A percentile compares a stretch with the other conserved stretches of the same genome.
Conservation (phyloP, 2,888 invertebrate species). For the Bimastos eiseni region DNA sequence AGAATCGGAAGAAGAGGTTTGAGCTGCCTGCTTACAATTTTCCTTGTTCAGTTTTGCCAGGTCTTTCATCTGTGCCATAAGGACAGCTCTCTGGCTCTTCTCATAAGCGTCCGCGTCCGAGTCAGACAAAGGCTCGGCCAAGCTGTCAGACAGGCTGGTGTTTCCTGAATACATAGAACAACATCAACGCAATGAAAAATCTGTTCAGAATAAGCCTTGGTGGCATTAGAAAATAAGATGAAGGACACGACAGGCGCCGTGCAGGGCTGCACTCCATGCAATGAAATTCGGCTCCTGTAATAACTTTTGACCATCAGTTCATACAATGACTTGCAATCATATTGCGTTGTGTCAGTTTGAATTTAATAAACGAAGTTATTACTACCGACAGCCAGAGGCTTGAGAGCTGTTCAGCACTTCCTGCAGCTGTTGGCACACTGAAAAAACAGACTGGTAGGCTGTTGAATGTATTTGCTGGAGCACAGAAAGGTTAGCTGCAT, state of each 20-base stretch:
- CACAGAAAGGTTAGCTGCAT: not conserved
- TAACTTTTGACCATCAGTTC: too few relatives aligned
- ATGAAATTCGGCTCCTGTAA: too few relatives aligned
- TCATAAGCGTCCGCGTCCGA: not conserved
- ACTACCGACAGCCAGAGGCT: not conserved
- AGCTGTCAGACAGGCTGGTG: not conserved
- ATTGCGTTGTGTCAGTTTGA: too few relatives aligned
- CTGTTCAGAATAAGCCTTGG: not conserved
- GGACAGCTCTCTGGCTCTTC: not conserved
- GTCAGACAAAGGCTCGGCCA: not conserved
- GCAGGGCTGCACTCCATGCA: too few relatives aligned
- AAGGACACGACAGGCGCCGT: too few relatives aligned
- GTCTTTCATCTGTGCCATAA: not conserved
- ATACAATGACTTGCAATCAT: too few relatives aligned
- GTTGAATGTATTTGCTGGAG: not conserved
- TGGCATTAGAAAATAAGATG: too few relatives aligned
- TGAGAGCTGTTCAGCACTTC: not conserved
- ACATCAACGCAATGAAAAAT: not conserved
- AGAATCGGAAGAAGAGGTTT: not conserved
- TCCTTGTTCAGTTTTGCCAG: constrained; percentile 2
- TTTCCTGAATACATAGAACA: not conserved
- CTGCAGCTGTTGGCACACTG: not conserved
- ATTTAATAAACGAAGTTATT: too few relatives aligned
- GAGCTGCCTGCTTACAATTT: not conserved
- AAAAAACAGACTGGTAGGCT: not conserved